Evolutionary conservation across 1,140 invertebrate genomes (phyloP).

Genomic region (Cotesia glomerata): DNA sequence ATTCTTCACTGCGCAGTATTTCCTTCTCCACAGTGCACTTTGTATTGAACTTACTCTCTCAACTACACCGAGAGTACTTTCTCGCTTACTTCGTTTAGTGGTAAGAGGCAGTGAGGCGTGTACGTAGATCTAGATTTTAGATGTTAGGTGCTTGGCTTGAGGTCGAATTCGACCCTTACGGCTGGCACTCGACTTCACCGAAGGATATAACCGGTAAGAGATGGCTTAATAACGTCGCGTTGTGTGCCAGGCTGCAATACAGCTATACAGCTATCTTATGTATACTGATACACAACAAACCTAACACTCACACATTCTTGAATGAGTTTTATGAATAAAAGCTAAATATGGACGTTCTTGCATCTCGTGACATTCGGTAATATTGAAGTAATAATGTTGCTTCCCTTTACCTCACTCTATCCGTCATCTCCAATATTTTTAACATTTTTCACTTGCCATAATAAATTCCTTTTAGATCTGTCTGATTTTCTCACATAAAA

Average conservation of each 20-base stretch:
- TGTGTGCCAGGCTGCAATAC: slow-evolving; percentile 28
- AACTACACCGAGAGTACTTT: no score
- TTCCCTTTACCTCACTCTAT: slow-evolving; percentile 29
- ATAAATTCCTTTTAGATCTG: background rate
- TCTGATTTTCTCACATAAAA: background rate
- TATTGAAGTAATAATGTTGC: slow-evolving; percentile 58
- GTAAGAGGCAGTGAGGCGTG: background rate
- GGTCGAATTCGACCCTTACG: background rate
- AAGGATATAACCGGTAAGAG: slow-evolving; percentile 55
- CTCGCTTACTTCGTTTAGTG: background rate
- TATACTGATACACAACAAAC: background rate
- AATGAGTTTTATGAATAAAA: background rate
- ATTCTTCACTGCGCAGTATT: no score
- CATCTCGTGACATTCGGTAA: slow-evolving; percentile 53
- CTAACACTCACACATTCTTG: slow-evolving; percentile 13
- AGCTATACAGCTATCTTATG: background rate
- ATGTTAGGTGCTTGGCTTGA: background rate
- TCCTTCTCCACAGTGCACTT: no score
- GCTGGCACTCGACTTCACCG: slow-evolving; percentile 29
- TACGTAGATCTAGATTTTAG: slow-evolving; percentile 3
- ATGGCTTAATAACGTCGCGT: slow-evolving; percentile 57
- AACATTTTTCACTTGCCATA: slow-evolving; percentile 17
- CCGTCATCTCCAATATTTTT: slow-evolving; percentile 31
- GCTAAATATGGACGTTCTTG: slow-evolving; percentile 44
- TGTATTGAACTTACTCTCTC: no score